phyloP scores from a whole-genome alignment of 2,113 vertebrate genomes.

The Campylomormyrus numenius region DNA sequence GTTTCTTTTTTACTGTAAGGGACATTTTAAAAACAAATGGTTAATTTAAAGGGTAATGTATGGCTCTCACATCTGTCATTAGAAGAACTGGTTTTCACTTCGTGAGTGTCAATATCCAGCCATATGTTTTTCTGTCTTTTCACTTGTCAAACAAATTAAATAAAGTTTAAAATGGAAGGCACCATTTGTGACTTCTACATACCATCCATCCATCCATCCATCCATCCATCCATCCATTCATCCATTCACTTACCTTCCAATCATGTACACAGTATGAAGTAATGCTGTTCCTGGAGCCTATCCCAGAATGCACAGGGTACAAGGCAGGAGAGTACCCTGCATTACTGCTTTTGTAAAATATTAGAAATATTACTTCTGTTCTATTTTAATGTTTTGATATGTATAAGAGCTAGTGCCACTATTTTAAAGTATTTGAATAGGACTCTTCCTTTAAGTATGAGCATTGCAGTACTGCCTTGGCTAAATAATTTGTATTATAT shows the following conservation, averaged over 20 bases:
- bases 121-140: not conserved
- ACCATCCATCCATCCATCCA: not conserved
- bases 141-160: not conserved
- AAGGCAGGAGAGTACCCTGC: not conserved
- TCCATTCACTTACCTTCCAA: not conserved
- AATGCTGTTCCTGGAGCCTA: not conserved
- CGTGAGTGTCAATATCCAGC: not conserved
- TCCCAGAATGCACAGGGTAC: not conserved
- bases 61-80: conserved; percentile 34
- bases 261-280: not conserved
- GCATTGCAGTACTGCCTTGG: not conserved
- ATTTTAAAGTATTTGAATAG: not conserved
- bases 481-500: not conserved
- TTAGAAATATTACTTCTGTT: not conserved
- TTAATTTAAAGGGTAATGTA: conserved; percentile 22
- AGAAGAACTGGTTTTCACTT: conserved; percentile 25
- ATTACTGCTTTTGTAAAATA: not conserved
- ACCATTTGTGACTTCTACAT: not conserved
- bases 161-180: not conserved
- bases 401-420: not conserved
- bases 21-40: conserved; percentile 51
- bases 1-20: conserved; percentile 31
- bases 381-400: not conserved
- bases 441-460: not conserved
- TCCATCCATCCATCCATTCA: not conserved